Evolutionary conservation across 2,113 vertebrate genomes (phyloP), one percentile per base, ranked within the genome.

Genomic region (Leiothrix lutea): DNA sequence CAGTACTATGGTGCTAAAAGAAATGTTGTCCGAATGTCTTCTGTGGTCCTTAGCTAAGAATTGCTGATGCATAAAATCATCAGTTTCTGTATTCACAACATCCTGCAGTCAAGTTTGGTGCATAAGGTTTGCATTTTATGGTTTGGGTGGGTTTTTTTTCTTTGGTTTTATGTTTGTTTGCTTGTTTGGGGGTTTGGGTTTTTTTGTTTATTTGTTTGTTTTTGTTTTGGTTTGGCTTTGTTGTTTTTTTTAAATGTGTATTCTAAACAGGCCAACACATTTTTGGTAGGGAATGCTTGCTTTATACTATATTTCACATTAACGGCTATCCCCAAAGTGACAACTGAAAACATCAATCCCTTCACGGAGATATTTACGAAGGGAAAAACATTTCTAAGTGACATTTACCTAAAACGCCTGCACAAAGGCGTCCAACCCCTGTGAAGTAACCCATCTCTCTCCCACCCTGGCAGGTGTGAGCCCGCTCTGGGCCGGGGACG

Each of bases 401-500:
- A 29, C 29, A 8, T 26, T 65, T 61, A 29, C 44, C 48, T 54
- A 1, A 35, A 42, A 42, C 2, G 5, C 16, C 53, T 0, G 6
- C 11, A 45, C 19, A 11, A 5, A 36, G 18, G 25, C 0, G 12
- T 19, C 24, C 6, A 11, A 2, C 0, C 0, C 18, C 3, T 4
- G 12, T 33, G 44, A 6, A 71, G 8, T 75, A 29, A 71, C 17
- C 2, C 5, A 2, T 4, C 8, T 18, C 23, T 75, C 8, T 86
- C n/a, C 33, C 5, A 2, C 35, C 2, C 78, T 12, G 5, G 15
- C 95, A 99, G 99, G 98, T 77, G 98, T 98, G 16, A 98, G 98
- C 81, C 98, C 98, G 0, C 98, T 98, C 31, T 98, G 99, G 98
- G 83, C 98, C 0, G 98, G 98, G 38, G 98, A 98, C 15, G 92